These are phyloP conservation scores for Sylvicola cinctus DNA, from an alignment of 2,888 invertebrate species.

Conservation along the genomic window DNA sequence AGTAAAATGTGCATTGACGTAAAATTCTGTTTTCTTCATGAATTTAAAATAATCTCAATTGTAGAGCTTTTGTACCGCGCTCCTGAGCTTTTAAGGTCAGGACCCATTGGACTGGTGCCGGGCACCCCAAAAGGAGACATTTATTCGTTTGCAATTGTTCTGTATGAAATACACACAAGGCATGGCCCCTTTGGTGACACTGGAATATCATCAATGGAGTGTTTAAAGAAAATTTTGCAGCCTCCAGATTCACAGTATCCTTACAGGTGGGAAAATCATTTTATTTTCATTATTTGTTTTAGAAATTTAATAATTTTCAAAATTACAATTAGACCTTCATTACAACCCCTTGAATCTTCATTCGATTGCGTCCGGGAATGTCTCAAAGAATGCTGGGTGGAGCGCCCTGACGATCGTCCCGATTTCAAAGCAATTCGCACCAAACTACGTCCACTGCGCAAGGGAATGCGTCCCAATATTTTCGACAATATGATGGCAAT, in stretches of 20 bases:
- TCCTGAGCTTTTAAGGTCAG: slow-evolving; percentile 50
- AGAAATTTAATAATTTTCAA: slow-evolving; percentile 2
- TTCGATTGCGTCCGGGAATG: slow-evolving; percentile 77
- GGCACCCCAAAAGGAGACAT: slow-evolving; percentile 63
- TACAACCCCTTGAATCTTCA: slow-evolving; percentile 56
- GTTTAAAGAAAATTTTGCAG: slow-evolving; percentile 22
- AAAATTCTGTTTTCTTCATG: background rate
- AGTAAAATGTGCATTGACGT: slow-evolving; percentile 1
- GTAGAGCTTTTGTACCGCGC: slow-evolving; percentile 58
- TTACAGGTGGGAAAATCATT: slow-evolving; percentile 11
- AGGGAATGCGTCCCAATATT: slow-evolving; percentile 90
- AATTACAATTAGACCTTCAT: slow-evolving; percentile 39
- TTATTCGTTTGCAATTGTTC: slow-evolving; percentile 69
- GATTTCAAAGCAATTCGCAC: slow-evolving; percentile 69
- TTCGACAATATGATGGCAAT: slow-evolving; percentile 96
- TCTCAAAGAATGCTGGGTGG: slow-evolving; percentile 72
- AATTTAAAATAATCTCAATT: slow-evolving; percentile 7
- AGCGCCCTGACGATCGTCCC: slow-evolving; percentile 56
- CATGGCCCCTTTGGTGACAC: slow-evolving; percentile 67
- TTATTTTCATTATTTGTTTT: background rate
- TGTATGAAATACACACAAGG: slow-evolving; percentile 74
- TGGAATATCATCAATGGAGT: slow-evolving; percentile 43
- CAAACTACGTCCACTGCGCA: slow-evolving; percentile 56
- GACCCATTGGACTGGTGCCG: slow-evolving; percentile 19
- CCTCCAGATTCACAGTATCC: slow-evolving; percentile 18